Base-by-base conservation (phyloP, 2,888 invertebrate genomes). In the Pomacea canaliculata region DNA sequence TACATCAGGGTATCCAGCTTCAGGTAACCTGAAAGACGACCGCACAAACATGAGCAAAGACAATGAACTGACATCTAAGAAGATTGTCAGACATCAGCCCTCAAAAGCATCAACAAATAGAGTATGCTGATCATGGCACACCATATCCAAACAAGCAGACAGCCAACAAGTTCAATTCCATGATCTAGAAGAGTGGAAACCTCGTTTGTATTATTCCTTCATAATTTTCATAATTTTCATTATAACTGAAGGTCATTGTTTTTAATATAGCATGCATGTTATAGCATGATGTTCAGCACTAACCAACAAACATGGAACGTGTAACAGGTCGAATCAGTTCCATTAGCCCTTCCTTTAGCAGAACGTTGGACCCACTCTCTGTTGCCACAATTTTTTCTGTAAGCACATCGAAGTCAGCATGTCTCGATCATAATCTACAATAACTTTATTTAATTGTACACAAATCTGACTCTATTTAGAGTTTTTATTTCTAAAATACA, bases 301-400 rank as follows among this genome's bases (percentile, higher is more conserved):
- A 81, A 90, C 90, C 87, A n/a, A 89, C 87, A 84, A 89, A 88
- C 83, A 90, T 82, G 68, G 86, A 77, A 49, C 86, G 81, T n/a
- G 88, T 84, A 69, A 88, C 79, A 0, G 90, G 89, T 70, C 87
- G 76, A 18, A 87, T 76, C 2, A 89, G 79, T 23, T 83, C 82
- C 18, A 81, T 83, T 49, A 89, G 76, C 13, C 86, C 89, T 71
- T 89, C 88, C 63, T 82, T 80, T 68, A 89, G 73, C 67, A 89
- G 76, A 16, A 83, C 84, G 67, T 83, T 82, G 75, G 81, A 84
- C 0, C 87, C 86, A 13, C 84, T 84, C 73, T 89, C 89, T 68
- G 88, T 87, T 1, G 86, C 84, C 27, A 88, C 85, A 69, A 88
- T 88, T 77, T 87, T 88, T 75, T 89, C 89, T 89, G 84, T 10